A percentile compares a stretch with the other conserved stretches of the same genome.
These are phyloP conservation scores for Osedax fenrisi DNA, from an alignment of 2,888 invertebrate species.

Conservation along the genomic window DNA sequence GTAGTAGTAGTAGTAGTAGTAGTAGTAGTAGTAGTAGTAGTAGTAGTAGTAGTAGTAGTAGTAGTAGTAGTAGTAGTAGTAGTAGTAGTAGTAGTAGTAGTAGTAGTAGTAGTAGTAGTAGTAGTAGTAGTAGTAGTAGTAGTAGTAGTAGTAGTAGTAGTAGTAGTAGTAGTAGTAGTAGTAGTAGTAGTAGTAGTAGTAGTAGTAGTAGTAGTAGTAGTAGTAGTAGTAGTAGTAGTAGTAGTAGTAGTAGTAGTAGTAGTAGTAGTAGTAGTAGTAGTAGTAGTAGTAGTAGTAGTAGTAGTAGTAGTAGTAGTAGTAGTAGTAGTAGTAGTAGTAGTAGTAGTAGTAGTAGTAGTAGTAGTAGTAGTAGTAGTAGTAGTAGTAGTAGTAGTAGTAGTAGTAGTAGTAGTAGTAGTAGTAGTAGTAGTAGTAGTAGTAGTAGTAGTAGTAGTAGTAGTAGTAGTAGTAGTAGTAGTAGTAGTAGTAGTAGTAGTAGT, in stretches of 20 bases:
- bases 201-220: background rate
- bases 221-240: background rate
- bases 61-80: background rate
- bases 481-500: background rate
- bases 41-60: background rate
- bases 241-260: background rate
- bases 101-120: background rate
- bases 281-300: background rate
- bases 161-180: background rate
- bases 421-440: background rate
- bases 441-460: background rate
- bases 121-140: background rate
- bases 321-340: background rate
- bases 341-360: background rate
- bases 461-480: background rate
- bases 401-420: background rate
- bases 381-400: background rate
- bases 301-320: background rate
- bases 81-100: background rate
- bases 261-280: background rate
- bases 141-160: background rate
- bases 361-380: background rate
- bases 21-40: background rate
- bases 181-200: background rate
- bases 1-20: background rate